These are phyloP conservation scores for Liasis olivaceus DNA, from an alignment of 2,797 vertebrate species.

Conservation along the genomic window DNA sequence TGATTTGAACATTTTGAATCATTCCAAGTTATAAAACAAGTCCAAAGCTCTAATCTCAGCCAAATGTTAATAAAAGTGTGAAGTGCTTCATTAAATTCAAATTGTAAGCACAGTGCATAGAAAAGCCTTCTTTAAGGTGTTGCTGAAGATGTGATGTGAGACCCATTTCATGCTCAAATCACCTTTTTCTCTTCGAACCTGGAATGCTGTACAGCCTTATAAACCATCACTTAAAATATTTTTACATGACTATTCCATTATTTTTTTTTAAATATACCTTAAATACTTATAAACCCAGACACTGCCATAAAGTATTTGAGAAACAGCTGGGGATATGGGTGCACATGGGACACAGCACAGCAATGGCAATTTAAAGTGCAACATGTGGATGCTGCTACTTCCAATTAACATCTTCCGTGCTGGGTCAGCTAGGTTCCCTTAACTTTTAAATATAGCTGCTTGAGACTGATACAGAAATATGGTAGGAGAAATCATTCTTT, in stretches of 20 bases:
- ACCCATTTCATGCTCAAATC: no score
- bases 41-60: constrained; percentile 51
- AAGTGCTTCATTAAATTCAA: constrained; percentile 67
- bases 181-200: no score
- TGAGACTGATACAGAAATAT: neutral
- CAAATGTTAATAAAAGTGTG: constrained; percentile 57
- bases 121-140: neutral
- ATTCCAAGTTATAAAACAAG: constrained; percentile 31
- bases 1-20: constrained; percentile 59
- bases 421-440: neutral
- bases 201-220: no score
- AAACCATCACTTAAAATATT: neutral
- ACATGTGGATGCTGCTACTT: neutral
- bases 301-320: neutral
- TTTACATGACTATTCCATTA: neutral
- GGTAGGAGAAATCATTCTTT: no score
- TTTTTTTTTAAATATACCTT: neutral
- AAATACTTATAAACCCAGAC: neutral
- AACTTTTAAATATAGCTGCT: no score
- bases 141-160: no score
- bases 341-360: neutral
- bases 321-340: neutral
- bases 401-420: neutral
- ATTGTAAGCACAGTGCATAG: constrained; percentile 39
- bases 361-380: neutral